Evolutionary conservation across 1,140 invertebrate species (phyloP).

Genomic region (Antheraea pernyi): DNA sequence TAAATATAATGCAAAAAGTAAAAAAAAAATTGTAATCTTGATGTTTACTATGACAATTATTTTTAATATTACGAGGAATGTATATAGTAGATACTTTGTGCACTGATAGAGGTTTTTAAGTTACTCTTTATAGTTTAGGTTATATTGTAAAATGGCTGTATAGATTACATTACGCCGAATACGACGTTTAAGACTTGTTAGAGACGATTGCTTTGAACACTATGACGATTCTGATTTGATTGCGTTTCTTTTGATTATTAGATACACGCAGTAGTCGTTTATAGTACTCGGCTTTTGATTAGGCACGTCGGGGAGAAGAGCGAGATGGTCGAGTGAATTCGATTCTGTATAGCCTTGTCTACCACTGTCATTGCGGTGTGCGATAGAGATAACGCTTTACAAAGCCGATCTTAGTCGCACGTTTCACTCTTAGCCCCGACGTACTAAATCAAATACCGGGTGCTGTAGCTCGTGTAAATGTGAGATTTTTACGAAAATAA

Average conservation of each 20-base stretch:
- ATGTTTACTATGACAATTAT: slow-evolving; percentile 41
- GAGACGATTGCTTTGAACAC: slow-evolving; percentile 40
- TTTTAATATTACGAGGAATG: slow-evolving; percentile 49
- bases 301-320: too few species aligned
- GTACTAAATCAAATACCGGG: too few species aligned
- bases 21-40: slow-evolving; percentile 58
- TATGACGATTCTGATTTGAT: neutral
- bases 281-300: too few species aligned
- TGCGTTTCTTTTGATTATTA: neutral
- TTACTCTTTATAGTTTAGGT: slow-evolving; percentile 32
- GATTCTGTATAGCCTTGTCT: too few species aligned
- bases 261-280: neutral
- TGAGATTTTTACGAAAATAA: slow-evolving; percentile 31
- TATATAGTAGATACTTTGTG: slow-evolving; percentile 68
- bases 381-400: too few species aligned
- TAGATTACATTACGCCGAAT: slow-evolving; percentile 51
- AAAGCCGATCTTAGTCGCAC: too few species aligned
- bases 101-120: slow-evolving; percentile 71
- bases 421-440: too few species aligned
- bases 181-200: slow-evolving; percentile 48
- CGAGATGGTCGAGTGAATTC: too few species aligned
- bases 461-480: neutral
- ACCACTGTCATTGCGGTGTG: too few species aligned
- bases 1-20: slow-evolving; percentile 42
- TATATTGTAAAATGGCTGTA: slow-evolving; percentile 58